Conservation (phyloP, 2,797 vertebrate species). For the Malacoraja senta region DNA sequence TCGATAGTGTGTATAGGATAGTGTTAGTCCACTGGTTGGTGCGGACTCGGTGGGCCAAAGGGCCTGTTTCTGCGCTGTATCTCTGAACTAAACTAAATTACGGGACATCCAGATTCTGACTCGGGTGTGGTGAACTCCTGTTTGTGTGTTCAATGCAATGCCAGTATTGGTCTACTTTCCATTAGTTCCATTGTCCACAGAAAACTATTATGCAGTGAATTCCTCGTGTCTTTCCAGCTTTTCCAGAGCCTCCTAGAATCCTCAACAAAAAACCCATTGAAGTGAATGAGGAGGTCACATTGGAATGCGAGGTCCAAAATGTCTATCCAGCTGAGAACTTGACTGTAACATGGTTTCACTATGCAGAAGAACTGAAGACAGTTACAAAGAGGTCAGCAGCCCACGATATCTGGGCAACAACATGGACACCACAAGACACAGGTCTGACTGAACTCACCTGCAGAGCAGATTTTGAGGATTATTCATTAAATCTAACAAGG, state of each 20-base stretch:
- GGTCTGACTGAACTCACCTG: neutral
- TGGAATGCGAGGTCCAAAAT: neutral
- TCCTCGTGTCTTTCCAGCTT: neutral
- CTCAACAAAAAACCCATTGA: neutral
- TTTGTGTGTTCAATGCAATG: neutral
- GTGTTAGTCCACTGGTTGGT: too few species aligned
- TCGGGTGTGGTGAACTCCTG: neutral
- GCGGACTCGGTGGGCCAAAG: too few species aligned
- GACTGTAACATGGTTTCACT: neutral
- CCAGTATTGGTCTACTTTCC: neutral
- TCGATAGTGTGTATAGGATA: too few species aligned
- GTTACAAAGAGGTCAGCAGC: too few species aligned
- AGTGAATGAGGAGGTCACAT: neutral
- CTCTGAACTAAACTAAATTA: too few species aligned
- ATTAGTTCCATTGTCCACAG: neutral
- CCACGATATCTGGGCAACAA: neutral
- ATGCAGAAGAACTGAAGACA: neutral
- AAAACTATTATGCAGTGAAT: neutral
- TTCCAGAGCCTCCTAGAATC: neutral
- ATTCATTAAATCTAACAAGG: neutral
- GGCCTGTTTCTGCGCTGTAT: too few species aligned
- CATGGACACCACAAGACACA: neutral
- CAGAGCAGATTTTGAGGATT: neutral
- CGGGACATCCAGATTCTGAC: neutral
- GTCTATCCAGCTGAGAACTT: slow-evolving; percentile 2